These are phyloP conservation scores for Chrysomela aeneicollis DNA, from an alignment of 2,888 invertebrate species.

Conservation along the genomic window DNA sequence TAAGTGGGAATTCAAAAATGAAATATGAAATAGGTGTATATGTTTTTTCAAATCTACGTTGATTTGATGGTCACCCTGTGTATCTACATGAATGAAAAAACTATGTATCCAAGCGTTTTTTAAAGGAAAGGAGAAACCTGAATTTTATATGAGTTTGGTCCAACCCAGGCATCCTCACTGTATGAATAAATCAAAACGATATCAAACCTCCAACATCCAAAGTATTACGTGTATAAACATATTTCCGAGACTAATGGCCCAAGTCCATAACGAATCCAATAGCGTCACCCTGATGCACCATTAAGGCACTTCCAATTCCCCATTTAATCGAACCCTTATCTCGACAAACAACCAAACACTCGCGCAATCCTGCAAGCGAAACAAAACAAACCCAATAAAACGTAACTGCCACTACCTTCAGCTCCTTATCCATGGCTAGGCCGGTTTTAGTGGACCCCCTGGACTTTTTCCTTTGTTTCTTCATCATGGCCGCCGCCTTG, in stretches of 20 bases:
- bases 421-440: conserved; percentile 87
- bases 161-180: too few relatives aligned
- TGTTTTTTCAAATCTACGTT: too few relatives aligned
- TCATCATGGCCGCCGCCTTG: conserved; percentile 89
- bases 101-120: too few relatives aligned
- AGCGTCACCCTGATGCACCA: background rate
- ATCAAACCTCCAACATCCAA: background rate
- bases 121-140: too few relatives aligned
- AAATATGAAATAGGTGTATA: too few relatives aligned
- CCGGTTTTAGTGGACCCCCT: conserved; percentile 78
- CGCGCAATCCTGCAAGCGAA: background rate
- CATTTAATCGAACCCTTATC: conserved; percentile 18
- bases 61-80: too few relatives aligned
- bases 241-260: too few relatives aligned
- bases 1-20: too few relatives aligned
- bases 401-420: conserved; percentile 69
- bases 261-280: background rate
- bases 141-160: too few relatives aligned
- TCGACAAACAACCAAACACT: conserved; percentile 7
- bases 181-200: too few relatives aligned
- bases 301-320: conserved; percentile 1
- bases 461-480: conserved; percentile 89
- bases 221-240: too few relatives aligned
- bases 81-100: too few relatives aligned
- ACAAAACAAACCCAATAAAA: conserved; percentile 24